Base-by-base conservation (phyloP, 23 tunicate species). In the Styela plicata region DNA sequence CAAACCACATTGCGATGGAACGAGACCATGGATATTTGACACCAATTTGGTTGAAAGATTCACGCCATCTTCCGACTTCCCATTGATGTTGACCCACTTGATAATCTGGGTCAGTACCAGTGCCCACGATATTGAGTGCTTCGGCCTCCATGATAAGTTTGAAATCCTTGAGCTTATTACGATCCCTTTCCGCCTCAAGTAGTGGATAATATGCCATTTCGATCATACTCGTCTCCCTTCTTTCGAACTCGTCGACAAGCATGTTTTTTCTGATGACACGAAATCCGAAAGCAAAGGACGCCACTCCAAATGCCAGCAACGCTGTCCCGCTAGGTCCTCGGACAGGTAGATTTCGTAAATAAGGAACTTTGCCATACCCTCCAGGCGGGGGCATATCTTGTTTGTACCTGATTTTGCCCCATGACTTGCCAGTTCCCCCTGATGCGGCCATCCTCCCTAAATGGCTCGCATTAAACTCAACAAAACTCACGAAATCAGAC, bases 321-420 rank as follows among this genome's bases (percentile, higher is more conserved):
- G 52, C 52, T 36, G 10, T 57, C 13, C 98, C 93, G 62, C 81
- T 69, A 18, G 89, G 97, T 10, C 97, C 97, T 2, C 90, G 76
- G 22, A 83, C 78, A 31, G 89, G 89, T 5, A 93, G 64, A 69
- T 93, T 93, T 69, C 92, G 82, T 64, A 86, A 81, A 69, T 88
- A 93, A 0, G 98, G 93, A 24, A 93, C 53, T 0, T 80, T 34
- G 2, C 89, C 93, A 85, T 93, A 93, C 19, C 98, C 98, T 33
- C 98, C 98, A 36, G 93, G 89, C 2, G 98, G 98, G 16, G 98
- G 93, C 76, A 93, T 33, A 68, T 93, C 98, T 82, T 93, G 98
- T 74, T 87, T 76, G 36, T 93, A 93, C 37, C 88, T 93, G 1
- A 93, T 81, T 20, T 83, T 80, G 52, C 82, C 73, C 95, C 57